Evolutionary conservation across 2,113 vertebrate genomes (phyloP).

Genomic region (Acinonyx jubatus): DNA sequence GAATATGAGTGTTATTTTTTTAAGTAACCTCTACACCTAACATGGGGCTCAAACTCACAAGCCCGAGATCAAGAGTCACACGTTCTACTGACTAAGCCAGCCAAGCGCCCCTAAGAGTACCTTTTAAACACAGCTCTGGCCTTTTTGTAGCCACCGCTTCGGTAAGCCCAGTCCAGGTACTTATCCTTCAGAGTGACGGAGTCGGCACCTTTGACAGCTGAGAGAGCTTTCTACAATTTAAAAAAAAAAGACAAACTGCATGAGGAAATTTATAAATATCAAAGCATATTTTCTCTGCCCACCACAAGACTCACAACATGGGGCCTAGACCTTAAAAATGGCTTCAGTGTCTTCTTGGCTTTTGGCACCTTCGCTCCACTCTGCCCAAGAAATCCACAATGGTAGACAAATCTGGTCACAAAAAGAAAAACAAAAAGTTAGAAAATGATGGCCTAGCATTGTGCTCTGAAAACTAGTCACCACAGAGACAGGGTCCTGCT

Average conservation of each 20-base stretch:
- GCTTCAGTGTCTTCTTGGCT: constrained; percentile 88
- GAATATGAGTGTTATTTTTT: too few species aligned
- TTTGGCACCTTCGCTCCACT: constrained; percentile 89
- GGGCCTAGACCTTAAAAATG: constrained; percentile 90
- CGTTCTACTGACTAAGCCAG: too few species aligned
- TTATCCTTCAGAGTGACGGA: constrained; percentile 91
- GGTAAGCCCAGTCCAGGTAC: constrained; percentile 94
- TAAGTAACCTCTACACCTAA: too few species aligned
- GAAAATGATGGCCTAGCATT: not conserved
- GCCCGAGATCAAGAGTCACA: too few species aligned
- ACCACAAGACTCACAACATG: not conserved
- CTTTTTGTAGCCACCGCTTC: constrained; percentile 91
- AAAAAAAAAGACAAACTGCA: not conserved
- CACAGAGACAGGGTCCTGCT: not conserved
- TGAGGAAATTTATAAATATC: not conserved
- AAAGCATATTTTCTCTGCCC: constrained; percentile 6
- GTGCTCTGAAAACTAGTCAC: not conserved
- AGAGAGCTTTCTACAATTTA: constrained; percentile 88
- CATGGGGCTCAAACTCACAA: too few species aligned
- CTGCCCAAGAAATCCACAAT: constrained; percentile 91
- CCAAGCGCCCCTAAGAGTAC: constrained; percentile 77
- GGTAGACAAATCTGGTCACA: constrained; percentile 89
- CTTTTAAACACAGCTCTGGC: constrained; percentile 92
- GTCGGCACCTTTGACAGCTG: constrained; percentile 83
- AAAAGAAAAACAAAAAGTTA: not conserved